These are phyloP conservation scores for Anomalospiza imberbis DNA, from an alignment of 2,797 vertebrate genomes.

Conservation along the genomic window DNA sequence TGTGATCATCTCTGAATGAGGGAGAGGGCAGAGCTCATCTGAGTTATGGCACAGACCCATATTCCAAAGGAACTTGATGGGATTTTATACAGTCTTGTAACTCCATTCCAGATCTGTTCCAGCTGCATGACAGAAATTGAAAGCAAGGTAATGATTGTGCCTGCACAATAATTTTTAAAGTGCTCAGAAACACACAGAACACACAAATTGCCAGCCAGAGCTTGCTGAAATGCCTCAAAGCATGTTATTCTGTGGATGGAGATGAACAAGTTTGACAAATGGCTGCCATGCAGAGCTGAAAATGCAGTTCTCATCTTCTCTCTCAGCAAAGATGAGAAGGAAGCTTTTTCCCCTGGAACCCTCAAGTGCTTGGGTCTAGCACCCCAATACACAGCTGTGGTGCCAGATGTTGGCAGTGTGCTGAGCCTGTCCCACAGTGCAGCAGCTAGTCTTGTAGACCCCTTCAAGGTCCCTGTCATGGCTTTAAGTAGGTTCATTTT, in stretches of 20 bases:
- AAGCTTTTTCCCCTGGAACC: not conserved
- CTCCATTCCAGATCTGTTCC: not conserved
- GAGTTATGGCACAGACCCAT: not conserved
- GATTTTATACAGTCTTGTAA: not conserved
- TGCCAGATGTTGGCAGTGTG: not conserved
- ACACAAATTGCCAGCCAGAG: not conserved
- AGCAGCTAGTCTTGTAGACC: not conserved
- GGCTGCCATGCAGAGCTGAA: not conserved
- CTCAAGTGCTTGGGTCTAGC: fast-evolving
- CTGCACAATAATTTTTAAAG: not conserved
- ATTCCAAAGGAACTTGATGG: not conserved
- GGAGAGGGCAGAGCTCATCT: not conserved
- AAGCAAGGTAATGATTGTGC: not conserved
- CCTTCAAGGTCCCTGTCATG: not conserved
- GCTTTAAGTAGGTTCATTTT: not conserved
- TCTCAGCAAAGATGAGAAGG: not conserved
- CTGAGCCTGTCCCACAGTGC: not conserved
- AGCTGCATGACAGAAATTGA: not conserved
- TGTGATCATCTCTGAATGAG: conserved; percentile 1
- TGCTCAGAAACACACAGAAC: not conserved
- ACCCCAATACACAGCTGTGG: fast-evolving
- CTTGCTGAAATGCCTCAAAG: not conserved
- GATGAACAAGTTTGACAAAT: not conserved
- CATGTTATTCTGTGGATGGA: not conserved
- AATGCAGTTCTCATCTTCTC: not conserved